Base-by-base conservation (phyloP, 2,797 vertebrate genomes). In the Galagoides demidoff region DNA sequence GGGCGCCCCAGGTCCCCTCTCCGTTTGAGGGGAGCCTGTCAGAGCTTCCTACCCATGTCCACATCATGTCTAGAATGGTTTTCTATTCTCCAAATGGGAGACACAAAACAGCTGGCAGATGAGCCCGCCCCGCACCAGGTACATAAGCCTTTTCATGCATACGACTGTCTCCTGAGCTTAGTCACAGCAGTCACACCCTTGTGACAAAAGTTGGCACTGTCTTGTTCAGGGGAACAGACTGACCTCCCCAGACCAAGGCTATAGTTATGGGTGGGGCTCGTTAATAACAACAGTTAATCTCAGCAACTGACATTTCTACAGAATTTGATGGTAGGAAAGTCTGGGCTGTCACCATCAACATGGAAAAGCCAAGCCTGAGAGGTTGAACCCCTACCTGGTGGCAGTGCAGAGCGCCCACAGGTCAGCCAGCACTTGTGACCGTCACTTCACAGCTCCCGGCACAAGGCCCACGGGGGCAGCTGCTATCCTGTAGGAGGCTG, bases 401-500 rank as follows among this genome's bases (percentile, higher is more conserved):
- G 39, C 19, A 63, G 39, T 14, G 14, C 45, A 16, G 49, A 16
- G 3, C 14, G 14, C 45, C 14, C 19, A 10, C 63, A 23, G 29
- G 17, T 57, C 23, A 20, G 52, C 14, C 34, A 27, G 55, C 14
- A 31, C 29, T 43, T 31, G 27, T 3, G 19, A 31, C 39, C 39
- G 0, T n/a, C 19, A n/a, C 1, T 7, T 20, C 19, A 7, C 27
- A 31, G 12, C 39, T 64, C 27, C 14, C 3, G 7, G 27, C 6
- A 27, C 55, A 79, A 23, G n/a, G 10, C 39, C 71, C 7, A 4
- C 14, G 2, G 0, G 4, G 71, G 16, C 4, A 16, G 39, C 71
- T 2, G 66, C 39, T 0, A 1, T 29, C 39, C 71, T 45, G 25
- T 49, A 45, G 39, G 39, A 74, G 39, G 25, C 39, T 14, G 25